These are phyloP conservation scores for Alosa sapidissima DNA, from an alignment of 2,797 vertebrate genomes.

Conservation along the genomic window DNA sequence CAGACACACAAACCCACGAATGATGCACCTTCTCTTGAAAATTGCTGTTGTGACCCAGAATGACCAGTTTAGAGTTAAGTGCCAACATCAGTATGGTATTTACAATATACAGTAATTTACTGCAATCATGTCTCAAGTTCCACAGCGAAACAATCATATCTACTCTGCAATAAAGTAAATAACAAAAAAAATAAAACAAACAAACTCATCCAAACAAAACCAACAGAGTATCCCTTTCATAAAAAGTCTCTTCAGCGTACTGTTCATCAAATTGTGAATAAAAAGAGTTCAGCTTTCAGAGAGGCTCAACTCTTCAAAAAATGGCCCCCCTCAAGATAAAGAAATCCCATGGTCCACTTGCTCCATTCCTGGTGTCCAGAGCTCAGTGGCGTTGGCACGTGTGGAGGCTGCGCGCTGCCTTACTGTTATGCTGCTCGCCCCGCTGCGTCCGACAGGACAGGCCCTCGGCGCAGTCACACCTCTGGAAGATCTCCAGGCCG, in stretches of 20 bases:
- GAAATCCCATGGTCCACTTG: slow-evolving; percentile 18
- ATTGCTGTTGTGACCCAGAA: slow-evolving; percentile 63
- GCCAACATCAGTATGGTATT: slow-evolving; percentile 75
- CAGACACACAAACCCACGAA: slow-evolving; percentile 37
- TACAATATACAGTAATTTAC: slow-evolving; percentile 94
- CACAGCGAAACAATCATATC: slow-evolving; percentile 82
- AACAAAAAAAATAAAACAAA: slow-evolving; percentile 33
- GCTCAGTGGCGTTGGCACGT: slow-evolving; percentile 82
- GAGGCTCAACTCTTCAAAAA: slow-evolving; percentile 24
- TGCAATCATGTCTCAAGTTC: slow-evolving; percentile 80
- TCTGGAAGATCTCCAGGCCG: slow-evolving; percentile 85
- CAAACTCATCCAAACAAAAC: not conserved
- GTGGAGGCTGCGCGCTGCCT: slow-evolving; percentile 79
- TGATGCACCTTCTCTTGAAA: slow-evolving; percentile 61
- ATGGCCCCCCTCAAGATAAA: not conserved
- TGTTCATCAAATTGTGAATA: slow-evolving; percentile 6
- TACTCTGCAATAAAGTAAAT: slow-evolving; percentile 63
- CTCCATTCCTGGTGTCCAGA: not conserved
- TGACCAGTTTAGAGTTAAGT: slow-evolving; percentile 70
- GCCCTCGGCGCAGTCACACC: slow-evolving; percentile 81
- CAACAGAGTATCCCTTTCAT: slow-evolving; percentile 48
- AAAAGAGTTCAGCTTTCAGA: slow-evolving; percentile 18
- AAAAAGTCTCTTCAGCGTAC: slow-evolving; percentile 25
- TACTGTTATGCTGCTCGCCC: slow-evolving; percentile 65
- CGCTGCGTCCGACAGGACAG: slow-evolving; percentile 76